Conservation (phyloP, 2,888 invertebrate genomes). For the Synanthedon vespiformis region DNA sequence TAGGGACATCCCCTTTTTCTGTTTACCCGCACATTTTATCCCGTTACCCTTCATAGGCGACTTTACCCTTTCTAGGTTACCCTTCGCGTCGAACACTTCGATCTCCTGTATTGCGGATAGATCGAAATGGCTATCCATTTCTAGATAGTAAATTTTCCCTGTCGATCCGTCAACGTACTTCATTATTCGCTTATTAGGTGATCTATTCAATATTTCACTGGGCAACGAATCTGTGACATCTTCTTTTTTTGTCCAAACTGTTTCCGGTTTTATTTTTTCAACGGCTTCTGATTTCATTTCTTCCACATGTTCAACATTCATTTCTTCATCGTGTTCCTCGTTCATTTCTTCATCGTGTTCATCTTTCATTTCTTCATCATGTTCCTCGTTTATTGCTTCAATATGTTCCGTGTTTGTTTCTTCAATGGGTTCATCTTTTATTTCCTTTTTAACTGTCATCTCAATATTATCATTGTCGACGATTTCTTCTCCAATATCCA, state of each 20-base stretch:
- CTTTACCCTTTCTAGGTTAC: slow-evolving; percentile 37
- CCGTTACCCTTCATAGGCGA: slow-evolving; percentile 50
- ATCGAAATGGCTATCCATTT: slow-evolving; percentile 51
- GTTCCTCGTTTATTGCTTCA: background rate
- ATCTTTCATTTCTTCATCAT: background rate
- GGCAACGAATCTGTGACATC: slow-evolving; percentile 16
- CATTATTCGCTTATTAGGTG: slow-evolving; percentile 44
- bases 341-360: background rate
- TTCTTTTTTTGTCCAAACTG: too few relatives aligned
- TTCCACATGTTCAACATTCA: too few relatives aligned
- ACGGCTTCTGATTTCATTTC: too few relatives aligned
- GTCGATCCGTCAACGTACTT: slow-evolving; percentile 57
- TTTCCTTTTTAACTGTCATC: background rate
- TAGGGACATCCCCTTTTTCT: slow-evolving; percentile 28
- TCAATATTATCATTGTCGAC: background rate
- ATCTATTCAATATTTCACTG: slow-evolving; percentile 26
- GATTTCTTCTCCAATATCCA: background rate
- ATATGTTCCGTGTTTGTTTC: too few relatives aligned
- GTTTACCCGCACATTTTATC: slow-evolving; percentile 27
- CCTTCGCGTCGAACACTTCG: slow-evolving; percentile 35
- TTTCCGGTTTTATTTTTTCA: too few relatives aligned
- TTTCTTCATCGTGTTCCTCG: background rate
- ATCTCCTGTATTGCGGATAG: slow-evolving; percentile 54
- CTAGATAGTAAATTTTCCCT: slow-evolving; percentile 55
- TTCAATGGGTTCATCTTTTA: background rate